Evolutionary conservation across 2,888 invertebrate species (phyloP).

Genomic region (Drosophila borborema): DNA sequence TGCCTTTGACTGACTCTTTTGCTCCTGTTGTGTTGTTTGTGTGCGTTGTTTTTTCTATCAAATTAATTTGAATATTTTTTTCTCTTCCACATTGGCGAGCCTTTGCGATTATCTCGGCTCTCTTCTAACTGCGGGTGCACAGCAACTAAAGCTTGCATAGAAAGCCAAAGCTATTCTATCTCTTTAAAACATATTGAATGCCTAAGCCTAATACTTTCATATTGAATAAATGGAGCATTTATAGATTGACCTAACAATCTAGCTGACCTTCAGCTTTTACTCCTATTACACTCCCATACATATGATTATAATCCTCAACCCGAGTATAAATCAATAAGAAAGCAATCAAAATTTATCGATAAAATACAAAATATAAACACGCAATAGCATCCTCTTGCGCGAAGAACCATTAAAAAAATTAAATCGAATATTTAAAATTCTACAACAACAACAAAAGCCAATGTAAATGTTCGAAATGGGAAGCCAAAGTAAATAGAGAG

Average conservation of each 20-base stretch:
- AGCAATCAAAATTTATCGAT: not conserved
- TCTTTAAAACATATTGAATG: no score
- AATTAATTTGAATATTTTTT: slow-evolving; percentile 73
- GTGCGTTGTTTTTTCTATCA: slow-evolving; percentile 46
- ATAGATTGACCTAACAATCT: not conserved
- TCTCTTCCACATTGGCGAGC: slow-evolving; percentile 21
- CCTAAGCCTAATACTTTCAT: no score
- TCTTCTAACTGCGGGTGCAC: not conserved
- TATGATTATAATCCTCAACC: not conserved
- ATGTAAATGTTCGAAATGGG: slow-evolving; percentile 62
- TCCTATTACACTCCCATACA: not conserved
- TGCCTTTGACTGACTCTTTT: not conserved
- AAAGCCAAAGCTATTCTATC: no score
- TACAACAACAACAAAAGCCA: slow-evolving; percentile 6
- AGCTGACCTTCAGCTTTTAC: not conserved
- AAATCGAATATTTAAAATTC: slow-evolving; percentile 31
- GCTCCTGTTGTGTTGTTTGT: slow-evolving; percentile 17
- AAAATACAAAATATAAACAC: not conserved
- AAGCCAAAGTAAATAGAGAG: slow-evolving; percentile 75
- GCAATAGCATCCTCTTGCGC: slow-evolving; percentile 31
- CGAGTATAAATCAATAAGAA: not conserved
- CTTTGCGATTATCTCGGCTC: not conserved
- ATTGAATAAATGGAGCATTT: no score
- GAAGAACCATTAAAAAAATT: not conserved
- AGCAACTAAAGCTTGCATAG: not conserved